Evolutionary conservation across 1,140 invertebrate species (phyloP).

Genomic region (Cydia pomonella): DNA sequence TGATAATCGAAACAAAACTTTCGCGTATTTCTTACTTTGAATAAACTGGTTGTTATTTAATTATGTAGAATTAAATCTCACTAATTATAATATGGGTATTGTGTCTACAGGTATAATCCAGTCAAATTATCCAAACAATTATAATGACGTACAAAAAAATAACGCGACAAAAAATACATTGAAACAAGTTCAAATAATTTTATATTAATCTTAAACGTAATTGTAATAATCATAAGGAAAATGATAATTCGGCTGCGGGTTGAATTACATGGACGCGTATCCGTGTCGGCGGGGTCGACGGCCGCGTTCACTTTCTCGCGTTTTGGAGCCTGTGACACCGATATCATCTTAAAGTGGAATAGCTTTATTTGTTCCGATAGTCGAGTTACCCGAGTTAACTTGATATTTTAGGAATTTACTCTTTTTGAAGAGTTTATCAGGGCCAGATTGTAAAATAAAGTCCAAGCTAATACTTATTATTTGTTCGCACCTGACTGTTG

Average conservation of each 20-base stretch:
- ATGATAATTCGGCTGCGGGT: background rate
- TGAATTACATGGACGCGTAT: conserved; percentile 28
- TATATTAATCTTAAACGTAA: background rate
- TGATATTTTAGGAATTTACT: background rate
- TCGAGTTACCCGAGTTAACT: background rate
- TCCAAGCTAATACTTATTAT: too few species aligned
- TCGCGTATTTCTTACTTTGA: background rate
- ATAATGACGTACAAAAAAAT: too few species aligned
- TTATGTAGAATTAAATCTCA: too few species aligned
- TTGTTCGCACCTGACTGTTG: too few species aligned
- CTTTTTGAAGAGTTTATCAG: too few species aligned
- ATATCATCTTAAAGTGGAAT: conserved; percentile 13
- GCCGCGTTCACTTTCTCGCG: conserved; percentile 32
- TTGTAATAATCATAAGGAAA: conserved; percentile 4
- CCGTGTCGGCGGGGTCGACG: conserved; percentile 22
- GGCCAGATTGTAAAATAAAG: too few species aligned
- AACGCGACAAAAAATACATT: background rate
- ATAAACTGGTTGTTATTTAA: too few species aligned
- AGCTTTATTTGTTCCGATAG: background rate
- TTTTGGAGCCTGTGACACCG: conserved; percentile 30
- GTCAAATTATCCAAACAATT: too few species aligned
- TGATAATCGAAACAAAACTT: conserved; percentile 1
- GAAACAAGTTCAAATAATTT: background rate
- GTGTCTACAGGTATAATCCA: too few species aligned
- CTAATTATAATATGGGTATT: too few species aligned